phyloP scores from a whole-genome alignment of 2,797 vertebrate species.

The Sebastiscus tertius region DNA sequence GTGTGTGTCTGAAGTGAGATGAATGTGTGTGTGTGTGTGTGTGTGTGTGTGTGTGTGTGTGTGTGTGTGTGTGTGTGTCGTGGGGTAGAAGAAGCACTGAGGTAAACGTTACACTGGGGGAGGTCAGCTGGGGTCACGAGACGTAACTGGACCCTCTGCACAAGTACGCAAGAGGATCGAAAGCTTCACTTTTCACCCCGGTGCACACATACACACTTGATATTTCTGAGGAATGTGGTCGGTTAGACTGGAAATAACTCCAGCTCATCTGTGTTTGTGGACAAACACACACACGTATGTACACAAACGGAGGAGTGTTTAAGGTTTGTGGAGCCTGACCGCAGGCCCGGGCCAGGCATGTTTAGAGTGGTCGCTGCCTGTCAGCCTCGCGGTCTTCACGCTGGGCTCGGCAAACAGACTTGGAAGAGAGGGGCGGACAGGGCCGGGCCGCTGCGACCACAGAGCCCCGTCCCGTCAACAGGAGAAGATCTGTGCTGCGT shows the following conservation, averaged over 20 bases:
- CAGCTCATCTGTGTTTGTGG: slow-evolving; percentile 58
- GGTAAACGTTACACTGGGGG: slow-evolving; percentile 5
- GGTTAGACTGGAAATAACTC: slow-evolving; percentile 58
- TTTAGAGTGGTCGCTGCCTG: slow-evolving; percentile 33
- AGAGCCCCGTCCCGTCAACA: slow-evolving; percentile 59
- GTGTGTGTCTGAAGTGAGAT: neutral
- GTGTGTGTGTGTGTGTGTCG: neutral
- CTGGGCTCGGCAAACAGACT: slow-evolving; percentile 31
- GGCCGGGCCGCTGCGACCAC: slow-evolving; percentile 22
- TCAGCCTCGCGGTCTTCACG: slow-evolving; percentile 14
- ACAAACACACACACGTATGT: slow-evolving; percentile 38
- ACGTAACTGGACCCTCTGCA: slow-evolving; percentile 35
- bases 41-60: too few relatives aligned
- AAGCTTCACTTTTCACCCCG: slow-evolving; percentile 19
- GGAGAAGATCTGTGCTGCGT: slow-evolving; percentile 58
- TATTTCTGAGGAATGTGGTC: slow-evolving; percentile 49
- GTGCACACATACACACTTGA: slow-evolving; percentile 12
- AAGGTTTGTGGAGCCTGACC: slow-evolving; percentile 20
- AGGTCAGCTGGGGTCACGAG: slow-evolving; percentile 24
- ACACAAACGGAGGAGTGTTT: slow-evolving; percentile 52
- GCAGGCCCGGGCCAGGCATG: slow-evolving; percentile 14
- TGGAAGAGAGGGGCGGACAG: slow-evolving; percentile 31
- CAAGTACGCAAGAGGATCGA: slow-evolving; percentile 13
- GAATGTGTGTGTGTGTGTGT: neutral
- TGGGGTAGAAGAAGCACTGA: neutral